Conservation (phyloP, 2,888 invertebrate genomes). For the Philaethria dido region DNA sequence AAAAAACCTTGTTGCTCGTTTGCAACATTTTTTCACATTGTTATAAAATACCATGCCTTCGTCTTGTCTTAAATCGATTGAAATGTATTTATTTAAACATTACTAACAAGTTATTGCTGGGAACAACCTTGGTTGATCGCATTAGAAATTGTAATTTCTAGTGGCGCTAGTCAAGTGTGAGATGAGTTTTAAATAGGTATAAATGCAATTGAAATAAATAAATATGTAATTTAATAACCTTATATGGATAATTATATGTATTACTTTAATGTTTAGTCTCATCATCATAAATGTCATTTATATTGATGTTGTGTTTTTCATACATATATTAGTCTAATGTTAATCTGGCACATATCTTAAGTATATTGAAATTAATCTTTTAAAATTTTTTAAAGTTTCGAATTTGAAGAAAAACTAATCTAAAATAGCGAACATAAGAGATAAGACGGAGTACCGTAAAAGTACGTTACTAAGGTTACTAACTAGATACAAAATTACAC, state of each 20-base stretch:
- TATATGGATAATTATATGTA: slow-evolving; percentile 5
- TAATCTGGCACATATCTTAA: background rate
- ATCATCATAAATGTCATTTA: background rate
- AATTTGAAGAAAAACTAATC: too few relatives aligned
- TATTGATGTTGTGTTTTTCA: slow-evolving; percentile 1
- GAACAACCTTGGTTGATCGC: slow-evolving; percentile 21
- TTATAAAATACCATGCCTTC: background rate
- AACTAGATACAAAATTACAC: too few relatives aligned
- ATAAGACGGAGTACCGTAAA: too few relatives aligned
- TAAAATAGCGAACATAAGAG: too few relatives aligned
- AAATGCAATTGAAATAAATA: slow-evolving; percentile 21
- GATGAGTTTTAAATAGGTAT: slow-evolving; percentile 28
- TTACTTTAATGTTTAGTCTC: background rate
- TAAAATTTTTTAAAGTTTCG: too few relatives aligned
- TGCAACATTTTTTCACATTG: background rate
- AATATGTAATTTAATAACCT: background rate
- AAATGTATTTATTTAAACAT: slow-evolving; percentile 21
- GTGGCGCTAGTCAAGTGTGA: slow-evolving; percentile 29
- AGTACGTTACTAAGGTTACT: too few relatives aligned
- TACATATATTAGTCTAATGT: background rate
- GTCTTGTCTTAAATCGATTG: background rate
- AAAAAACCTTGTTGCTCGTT: background rate
- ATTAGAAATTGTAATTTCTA: slow-evolving; percentile 32
- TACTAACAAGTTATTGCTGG: slow-evolving; percentile 19
- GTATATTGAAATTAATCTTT: too few relatives aligned